Percentiles rank a stretch among this genome's conserved stretches.
phyloP scores from a whole-genome alignment of 2,888 invertebrate species.

The Drosophila recens region DNA sequence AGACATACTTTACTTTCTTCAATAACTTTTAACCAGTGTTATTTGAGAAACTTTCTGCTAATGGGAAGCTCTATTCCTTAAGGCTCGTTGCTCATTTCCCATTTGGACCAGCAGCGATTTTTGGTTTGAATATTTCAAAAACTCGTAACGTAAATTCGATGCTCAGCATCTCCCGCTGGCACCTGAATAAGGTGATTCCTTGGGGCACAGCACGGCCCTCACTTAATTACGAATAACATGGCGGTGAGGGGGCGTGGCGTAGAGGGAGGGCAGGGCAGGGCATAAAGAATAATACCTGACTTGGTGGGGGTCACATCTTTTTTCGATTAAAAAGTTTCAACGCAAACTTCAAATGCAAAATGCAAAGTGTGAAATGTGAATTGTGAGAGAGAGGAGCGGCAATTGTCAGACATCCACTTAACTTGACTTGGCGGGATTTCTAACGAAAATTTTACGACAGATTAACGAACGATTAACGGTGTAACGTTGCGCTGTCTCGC shows the following conservation, averaged over 20 bases:
- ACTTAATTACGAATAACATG: slow-evolving; percentile 69
- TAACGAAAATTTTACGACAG: slow-evolving; percentile 73
- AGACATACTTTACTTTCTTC: slow-evolving; percentile 1
- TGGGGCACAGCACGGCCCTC: slow-evolving; percentile 62
- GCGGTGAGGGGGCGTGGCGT: slow-evolving; percentile 7
- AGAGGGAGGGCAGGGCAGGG: neutral
- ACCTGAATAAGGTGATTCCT: slow-evolving; percentile 15
- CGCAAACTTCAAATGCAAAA: slow-evolving; percentile 40
- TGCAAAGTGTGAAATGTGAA: slow-evolving; percentile 12
- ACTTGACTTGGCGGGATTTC: slow-evolving; percentile 54
- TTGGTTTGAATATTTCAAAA: slow-evolving; percentile 23
- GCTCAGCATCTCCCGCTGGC: slow-evolving; percentile 22
- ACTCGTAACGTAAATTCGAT: slow-evolving; percentile 40
- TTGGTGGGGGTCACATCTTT: slow-evolving; percentile 63
- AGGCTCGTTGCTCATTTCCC: slow-evolving; percentile 42
- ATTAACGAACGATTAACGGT: slow-evolving; percentile 80
- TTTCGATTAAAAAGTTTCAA: slow-evolving; percentile 77
- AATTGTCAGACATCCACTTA: slow-evolving; percentile 77
- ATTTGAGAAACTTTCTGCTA: slow-evolving; percentile 41
- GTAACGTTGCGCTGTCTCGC: slow-evolving; percentile 64
- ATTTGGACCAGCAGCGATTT: slow-evolving; percentile 28
- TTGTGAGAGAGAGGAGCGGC: slow-evolving; percentile 21
- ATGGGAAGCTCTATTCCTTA: slow-evolving; percentile 44
- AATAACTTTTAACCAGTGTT: slow-evolving; percentile 32
- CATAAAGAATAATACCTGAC: slow-evolving; percentile 10